Conservation (phyloP, 2,113 vertebrate genomes). For the Cercopithecus mona region DNA sequence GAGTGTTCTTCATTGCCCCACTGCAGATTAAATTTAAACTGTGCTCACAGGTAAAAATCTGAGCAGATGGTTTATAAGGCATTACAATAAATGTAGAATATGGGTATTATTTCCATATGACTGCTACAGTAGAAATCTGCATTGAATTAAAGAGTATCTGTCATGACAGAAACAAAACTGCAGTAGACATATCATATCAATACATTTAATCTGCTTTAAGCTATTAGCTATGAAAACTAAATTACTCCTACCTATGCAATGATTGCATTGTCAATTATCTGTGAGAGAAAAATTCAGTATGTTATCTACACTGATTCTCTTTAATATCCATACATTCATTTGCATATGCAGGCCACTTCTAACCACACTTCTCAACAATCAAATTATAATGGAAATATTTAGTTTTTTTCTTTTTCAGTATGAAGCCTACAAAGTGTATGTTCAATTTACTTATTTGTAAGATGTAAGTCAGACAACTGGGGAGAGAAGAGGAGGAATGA, state of each 20-base stretch:
- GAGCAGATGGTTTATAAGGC: conserved; percentile 75
- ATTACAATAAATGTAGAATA: conserved; percentile 76
- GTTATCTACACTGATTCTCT: conserved; percentile 16
- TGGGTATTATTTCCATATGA: conserved; percentile 80
- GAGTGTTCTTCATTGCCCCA: conserved; percentile 18
- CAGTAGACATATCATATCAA: conserved; percentile 67
- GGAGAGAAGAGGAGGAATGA: background rate
- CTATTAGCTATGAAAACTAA: conserved; percentile 74
- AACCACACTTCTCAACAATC: background rate
- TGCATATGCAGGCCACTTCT: background rate
- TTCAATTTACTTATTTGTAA: conserved; percentile 23
- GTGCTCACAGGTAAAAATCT: conserved; percentile 70
- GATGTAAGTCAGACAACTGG: background rate
- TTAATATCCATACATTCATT: background rate
- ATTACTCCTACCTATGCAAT: conserved; percentile 51
- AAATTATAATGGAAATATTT: conserved; percentile 26
- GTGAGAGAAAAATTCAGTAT: conserved; percentile 1
- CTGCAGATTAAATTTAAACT: conserved; percentile 65
- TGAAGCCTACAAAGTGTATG: background rate
- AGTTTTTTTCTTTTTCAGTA: background rate
- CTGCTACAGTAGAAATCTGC: conserved; percentile 70
- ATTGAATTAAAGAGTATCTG: conserved; percentile 76
- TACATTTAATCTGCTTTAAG: conserved; percentile 74
- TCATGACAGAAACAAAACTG: conserved; percentile 77
- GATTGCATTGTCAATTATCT: conserved; percentile 30